These are phyloP conservation scores for Drosophila lowei DNA, from an alignment of 1,140 invertebrate species.

Conservation along the genomic window DNA sequence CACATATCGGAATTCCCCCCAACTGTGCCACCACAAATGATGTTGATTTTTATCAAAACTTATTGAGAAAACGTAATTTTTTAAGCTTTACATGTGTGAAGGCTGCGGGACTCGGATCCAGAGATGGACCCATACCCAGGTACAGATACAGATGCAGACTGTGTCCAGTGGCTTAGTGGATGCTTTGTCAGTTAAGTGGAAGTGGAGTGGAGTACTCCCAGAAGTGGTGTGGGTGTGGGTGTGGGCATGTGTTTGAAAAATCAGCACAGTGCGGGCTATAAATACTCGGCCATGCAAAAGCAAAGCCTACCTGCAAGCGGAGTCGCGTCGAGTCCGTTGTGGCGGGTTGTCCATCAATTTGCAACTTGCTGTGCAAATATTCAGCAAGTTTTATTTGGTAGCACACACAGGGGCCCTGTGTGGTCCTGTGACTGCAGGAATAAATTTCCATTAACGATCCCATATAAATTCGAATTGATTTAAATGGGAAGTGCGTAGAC, in stretches of 20 bases:
- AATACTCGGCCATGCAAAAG: constrained; percentile 60
- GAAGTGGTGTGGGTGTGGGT: constrained; percentile 18
- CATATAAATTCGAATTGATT: constrained; percentile 78
- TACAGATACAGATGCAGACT: background rate
- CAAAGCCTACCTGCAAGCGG: constrained; percentile 31
- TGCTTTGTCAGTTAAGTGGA: constrained; percentile 18
- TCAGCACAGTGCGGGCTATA: constrained; percentile 65
- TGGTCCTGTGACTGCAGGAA: constrained; percentile 58
- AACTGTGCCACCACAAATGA: constrained; percentile 74
- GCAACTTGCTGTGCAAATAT: constrained; percentile 69
- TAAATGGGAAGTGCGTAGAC: constrained; percentile 63
- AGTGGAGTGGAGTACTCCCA: constrained; percentile 9
- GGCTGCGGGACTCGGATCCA: constrained; percentile 5
- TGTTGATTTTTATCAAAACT: constrained; percentile 82
- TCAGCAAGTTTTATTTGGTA: constrained; percentile 76
- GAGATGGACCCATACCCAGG: too few relatives aligned
- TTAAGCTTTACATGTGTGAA: constrained; percentile 71
- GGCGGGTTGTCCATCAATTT: constrained; percentile 75
- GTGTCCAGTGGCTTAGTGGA: constrained; percentile 16
- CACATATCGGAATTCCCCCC: constrained; percentile 77
- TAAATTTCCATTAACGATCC: constrained; percentile 81
- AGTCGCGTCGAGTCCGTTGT: background rate
- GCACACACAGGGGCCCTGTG: constrained; percentile 26
- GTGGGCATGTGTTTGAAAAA: constrained; percentile 65
- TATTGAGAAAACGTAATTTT: constrained; percentile 81